Base-by-base conservation (phyloP, 2,888 invertebrate species). In the Pegoplata infirma region DNA sequence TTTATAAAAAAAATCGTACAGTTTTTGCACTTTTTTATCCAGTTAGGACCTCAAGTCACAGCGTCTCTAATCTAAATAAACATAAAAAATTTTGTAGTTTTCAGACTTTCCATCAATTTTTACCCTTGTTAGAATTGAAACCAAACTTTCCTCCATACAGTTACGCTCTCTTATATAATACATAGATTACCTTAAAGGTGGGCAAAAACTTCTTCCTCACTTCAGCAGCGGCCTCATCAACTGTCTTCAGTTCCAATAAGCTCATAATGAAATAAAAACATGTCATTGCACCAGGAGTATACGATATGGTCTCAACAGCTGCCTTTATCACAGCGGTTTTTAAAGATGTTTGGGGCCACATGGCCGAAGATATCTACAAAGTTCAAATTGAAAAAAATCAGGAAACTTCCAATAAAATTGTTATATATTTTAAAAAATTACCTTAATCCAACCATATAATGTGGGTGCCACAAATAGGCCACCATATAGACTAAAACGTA, bases 381-480 rank as follows among this genome's bases (percentile, higher is more conserved):
- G 12, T n/a, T n/a, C n/a, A n/a, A 14, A 58, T 44, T 23, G 23
- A n/a, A 10, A 47, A 7, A 53, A n/a, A n/a, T 53, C n/a, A 25
- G n/a, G 19, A 12, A 28, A 17, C 5, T 49, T 17, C 5, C 3
- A 10, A 16, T 55, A 14, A 19, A 28, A 25, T 6, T 46, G 6
- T 12, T 56, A n/a, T n/a, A n/a, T n/a, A n/a, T n/a, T n/a, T n/a
- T n/a, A n/a, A n/a, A n/a, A n/a, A 28, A n/a, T 59, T 80, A 95
- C 88, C 86, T 93, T 93, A 55, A 97, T 90, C 96, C 96, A 96
- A 69, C 92, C 92, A 85, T 95, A 96, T 0, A 96, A 89, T 5
- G 95, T 94, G 12, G 96, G 96, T 0, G 96, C 96, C 17, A 95
- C 94, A 88, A 94, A 95, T 56, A 94, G 91, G 7, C 94, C 93